Evolutionary conservation across 2,888 invertebrate genomes (phyloP), one percentile per base, ranked within the genome.

Genomic region (Drosophila leonis): DNA sequence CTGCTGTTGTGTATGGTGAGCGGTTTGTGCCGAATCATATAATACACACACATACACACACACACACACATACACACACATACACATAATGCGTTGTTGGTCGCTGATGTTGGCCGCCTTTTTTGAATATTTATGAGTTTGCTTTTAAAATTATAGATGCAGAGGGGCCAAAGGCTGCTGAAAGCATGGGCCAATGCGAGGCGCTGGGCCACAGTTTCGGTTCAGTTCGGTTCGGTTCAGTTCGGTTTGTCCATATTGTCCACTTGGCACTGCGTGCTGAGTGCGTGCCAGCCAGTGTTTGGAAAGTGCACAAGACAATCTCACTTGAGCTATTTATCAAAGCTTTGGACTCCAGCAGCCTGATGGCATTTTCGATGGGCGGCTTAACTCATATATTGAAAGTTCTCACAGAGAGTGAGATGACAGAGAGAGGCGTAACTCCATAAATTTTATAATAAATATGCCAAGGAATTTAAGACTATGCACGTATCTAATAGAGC

Each of bases 41-140:
- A 80, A 80, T 70, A 64, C 67, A 70, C 65, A 80, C 70, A 68
- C 62, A 64, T 41, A 57, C 70, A 51, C 57, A 59, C 49, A 56
- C 31, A 44, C 42, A 44, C 51, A 57, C 31, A 59, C 42, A 52
- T 65, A 64, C 66, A 71, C 55, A 54, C 41, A 67, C 54, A 77
- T 59, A 72, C 55, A 48, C 49, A 86, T 78, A 86, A 85, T 83
- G 78, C 72, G 82, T 51, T 78, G 87, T 72, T 82, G 87, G 82
- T 75, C 81, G 87, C 69, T 75, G 77, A 79, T 71, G 83, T 81
- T 86, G 78, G 82, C 66, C 80, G 80, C 76, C 82, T 78, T 89
- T 89, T 86, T 86, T 89, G 90, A 86, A 86, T 86, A 86, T 86
- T 86, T 89, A 86, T 86, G 85, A 86, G 85, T 87, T 89, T 87